Conservation (phyloP, 2,888 invertebrate genomes). For the Aphodius sticticus region DNA sequence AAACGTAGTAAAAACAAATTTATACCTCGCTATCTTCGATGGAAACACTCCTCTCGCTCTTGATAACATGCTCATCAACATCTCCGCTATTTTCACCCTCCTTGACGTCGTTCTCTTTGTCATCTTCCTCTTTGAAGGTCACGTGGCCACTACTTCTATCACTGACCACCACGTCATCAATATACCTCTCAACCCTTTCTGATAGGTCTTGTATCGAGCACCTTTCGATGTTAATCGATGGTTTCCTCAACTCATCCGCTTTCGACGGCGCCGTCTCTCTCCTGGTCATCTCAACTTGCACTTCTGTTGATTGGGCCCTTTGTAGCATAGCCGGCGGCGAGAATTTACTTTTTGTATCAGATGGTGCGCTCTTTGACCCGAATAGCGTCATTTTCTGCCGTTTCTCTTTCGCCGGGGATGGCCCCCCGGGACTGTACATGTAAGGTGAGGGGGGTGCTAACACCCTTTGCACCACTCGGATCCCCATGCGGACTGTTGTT, state of each 20-base stretch:
- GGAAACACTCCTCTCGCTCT: conserved; percentile 26
- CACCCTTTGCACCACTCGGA: conserved; percentile 78
- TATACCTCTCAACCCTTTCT: conserved; percentile 34
- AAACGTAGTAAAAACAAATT: not conserved
- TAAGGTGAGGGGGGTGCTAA: conserved; percentile 58
- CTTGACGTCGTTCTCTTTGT: conserved; percentile 29
- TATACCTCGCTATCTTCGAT: conserved; percentile 8
- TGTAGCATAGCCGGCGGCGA: not conserved
- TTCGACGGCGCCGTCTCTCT: not conserved
- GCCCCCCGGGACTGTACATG: conserved; percentile 53
- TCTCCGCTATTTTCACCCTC: conserved; percentile 19
- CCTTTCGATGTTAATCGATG: not conserved
- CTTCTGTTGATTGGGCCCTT: conserved; percentile 29
- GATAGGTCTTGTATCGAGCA: conserved; percentile 20
- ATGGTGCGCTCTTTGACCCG: conserved; percentile 53
- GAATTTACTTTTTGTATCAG: conserved; percentile 45
- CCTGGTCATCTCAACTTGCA: conserved; percentile 38
- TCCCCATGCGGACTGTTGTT: conserved; percentile 85
- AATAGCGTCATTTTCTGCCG: conserved; percentile 53
- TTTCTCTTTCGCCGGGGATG: conserved; percentile 25
- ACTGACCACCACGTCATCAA: conserved; percentile 37
- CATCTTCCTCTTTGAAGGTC: conserved; percentile 44
- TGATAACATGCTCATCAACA: conserved; percentile 20
- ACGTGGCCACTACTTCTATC: conserved; percentile 44
- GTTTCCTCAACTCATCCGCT: not conserved